These are phyloP conservation scores for Calidris pygmaea DNA, from an alignment of 2,113 vertebrate genomes.

Conservation along the genomic window DNA sequence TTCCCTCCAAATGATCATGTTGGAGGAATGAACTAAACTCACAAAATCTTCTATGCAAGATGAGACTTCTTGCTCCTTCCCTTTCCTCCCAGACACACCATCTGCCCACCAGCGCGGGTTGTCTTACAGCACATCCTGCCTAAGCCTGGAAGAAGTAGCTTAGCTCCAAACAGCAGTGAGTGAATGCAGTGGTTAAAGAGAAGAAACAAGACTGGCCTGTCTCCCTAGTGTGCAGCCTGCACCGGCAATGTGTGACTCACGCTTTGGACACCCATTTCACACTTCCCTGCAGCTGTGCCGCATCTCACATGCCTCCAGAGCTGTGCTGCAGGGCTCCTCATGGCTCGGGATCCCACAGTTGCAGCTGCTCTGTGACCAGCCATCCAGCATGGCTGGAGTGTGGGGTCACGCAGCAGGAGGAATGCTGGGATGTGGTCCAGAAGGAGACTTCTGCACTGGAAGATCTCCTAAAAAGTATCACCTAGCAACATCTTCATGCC, in stretches of 20 bases:
- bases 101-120: neutral
- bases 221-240: neutral
- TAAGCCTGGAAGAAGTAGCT: neutral
- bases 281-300: constrained; percentile 1
- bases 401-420: neutral
- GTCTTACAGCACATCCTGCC: neutral
- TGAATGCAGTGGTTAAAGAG: neutral
- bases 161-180: neutral
- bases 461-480: neutral
- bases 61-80: neutral
- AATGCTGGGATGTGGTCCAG: neutral
- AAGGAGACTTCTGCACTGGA: neutral
- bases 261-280: neutral
- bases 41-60: neutral
- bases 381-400: neutral
- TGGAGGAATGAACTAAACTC: neutral
- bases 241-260: neutral
- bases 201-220: neutral
- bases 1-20: neutral
- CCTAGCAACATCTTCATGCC: neutral
- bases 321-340: neutral
- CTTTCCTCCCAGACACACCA: neutral
- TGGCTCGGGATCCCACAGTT: neutral
- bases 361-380: constrained; percentile 7
- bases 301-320: neutral